These are phyloP conservation scores for Chironomus tentans DNA, from an alignment of 2,888 invertebrate genomes.

Conservation along the genomic window DNA sequence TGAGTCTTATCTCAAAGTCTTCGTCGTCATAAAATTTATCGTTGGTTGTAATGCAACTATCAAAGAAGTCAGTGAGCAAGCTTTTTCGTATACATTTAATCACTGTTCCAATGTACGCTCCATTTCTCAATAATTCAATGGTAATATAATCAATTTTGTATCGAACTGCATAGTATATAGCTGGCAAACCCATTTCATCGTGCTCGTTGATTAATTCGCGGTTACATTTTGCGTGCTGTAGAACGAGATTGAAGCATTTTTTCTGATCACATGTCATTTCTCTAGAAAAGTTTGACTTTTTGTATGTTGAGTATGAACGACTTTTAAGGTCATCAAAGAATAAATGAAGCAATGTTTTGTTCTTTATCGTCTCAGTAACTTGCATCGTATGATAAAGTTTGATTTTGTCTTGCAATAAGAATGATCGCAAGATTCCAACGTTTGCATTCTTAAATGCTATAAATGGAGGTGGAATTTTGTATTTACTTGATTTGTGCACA, in stretches of 20 bases:
- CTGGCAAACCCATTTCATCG: conserved; percentile 56
- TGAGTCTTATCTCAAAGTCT: conserved; percentile 61
- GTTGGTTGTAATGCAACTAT: conserved; percentile 61
- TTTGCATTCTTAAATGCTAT: conserved; percentile 6
- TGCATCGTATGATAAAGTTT: background rate
- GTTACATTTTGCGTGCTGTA: conserved; percentile 45
- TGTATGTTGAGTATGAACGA: background rate
- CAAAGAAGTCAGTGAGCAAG: conserved; percentile 61
- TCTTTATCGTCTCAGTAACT: background rate
- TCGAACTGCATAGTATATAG: conserved; percentile 66
- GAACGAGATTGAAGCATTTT: conserved; percentile 53
- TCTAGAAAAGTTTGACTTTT: conserved; percentile 35
- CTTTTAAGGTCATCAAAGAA: background rate
- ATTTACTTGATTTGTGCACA: background rate
- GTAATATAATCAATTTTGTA: conserved; percentile 57
- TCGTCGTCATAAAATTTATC: conserved; percentile 55
- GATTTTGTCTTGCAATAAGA: background rate
- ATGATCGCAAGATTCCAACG: background rate
- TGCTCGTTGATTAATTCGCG: conserved; percentile 50
- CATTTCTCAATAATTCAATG: conserved; percentile 53
- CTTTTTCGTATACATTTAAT: conserved; percentile 61
- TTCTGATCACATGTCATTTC: conserved; percentile 45
- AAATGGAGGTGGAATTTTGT: conserved; percentile 16
- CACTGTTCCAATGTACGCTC: conserved; percentile 66
- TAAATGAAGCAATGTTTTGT: conserved; percentile 13